phyloP scores from a whole-genome alignment of 2,888 invertebrate species.

The Calliscelio sp. region DNA sequence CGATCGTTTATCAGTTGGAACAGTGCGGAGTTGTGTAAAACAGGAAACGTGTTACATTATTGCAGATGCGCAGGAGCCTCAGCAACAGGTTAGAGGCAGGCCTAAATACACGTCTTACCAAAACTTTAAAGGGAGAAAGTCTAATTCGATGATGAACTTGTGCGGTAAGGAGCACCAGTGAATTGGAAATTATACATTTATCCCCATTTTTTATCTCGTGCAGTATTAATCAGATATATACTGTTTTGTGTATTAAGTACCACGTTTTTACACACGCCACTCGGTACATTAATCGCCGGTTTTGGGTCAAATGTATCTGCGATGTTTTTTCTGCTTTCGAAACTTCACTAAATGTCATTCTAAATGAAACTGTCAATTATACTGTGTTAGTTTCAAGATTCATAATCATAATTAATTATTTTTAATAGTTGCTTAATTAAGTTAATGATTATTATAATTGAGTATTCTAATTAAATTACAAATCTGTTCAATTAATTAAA shows the following conservation, averaged over 20 bases:
- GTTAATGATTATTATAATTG: no score
- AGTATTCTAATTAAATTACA: not conserved
- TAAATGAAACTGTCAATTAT: no score
- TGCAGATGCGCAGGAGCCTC: slow-evolving; percentile 94
- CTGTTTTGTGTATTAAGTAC: slow-evolving; percentile 74
- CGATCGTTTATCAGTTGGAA: slow-evolving; percentile 65
- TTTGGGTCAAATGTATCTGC: slow-evolving; percentile 15
- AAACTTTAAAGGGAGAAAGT: slow-evolving; percentile 96
- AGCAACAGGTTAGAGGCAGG: slow-evolving; percentile 93
- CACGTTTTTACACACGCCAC: slow-evolving; percentile 41
- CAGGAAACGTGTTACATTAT: slow-evolving; percentile 89
- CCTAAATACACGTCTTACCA: slow-evolving; percentile 94
- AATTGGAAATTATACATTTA: slow-evolving; percentile 82
- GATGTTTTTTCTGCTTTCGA: slow-evolving; percentile 17
- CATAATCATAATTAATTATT: no score
- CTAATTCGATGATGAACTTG: slow-evolving; percentile 98
- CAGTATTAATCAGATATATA: slow-evolving; percentile 67
- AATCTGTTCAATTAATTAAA: not conserved
- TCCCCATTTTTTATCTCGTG: slow-evolving; percentile 77
- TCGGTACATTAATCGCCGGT: slow-evolving; percentile 58
- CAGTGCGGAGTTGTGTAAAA: slow-evolving; percentile 86
- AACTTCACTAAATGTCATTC: no score
- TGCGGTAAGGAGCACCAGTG: slow-evolving; percentile 93
- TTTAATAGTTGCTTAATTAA: no score
- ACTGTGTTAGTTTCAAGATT: no score